Percentiles rank a stretch among this genome's conserved stretches.
phyloP scores from a whole-genome alignment of 1,140 invertebrate species.

The Branchinecta lynchi region DNA sequence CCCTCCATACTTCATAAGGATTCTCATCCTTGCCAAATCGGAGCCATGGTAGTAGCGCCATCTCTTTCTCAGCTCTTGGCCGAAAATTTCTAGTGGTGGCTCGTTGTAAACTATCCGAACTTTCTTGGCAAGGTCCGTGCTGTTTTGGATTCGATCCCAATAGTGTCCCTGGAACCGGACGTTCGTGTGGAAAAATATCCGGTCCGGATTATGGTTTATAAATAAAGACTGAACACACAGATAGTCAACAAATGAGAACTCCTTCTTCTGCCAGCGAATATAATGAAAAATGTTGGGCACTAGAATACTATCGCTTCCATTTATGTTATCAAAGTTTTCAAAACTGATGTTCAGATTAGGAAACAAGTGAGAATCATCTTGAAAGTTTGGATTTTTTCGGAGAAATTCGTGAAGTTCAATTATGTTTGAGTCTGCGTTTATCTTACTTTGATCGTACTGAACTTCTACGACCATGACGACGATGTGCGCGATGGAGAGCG shows the following conservation, averaged over 20 bases:
- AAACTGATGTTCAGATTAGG: not conserved
- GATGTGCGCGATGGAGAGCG: too few relatives aligned
- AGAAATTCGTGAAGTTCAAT: too few relatives aligned
- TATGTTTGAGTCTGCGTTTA: too few relatives aligned
- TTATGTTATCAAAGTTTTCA: not conserved
- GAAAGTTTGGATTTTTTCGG: too few relatives aligned
- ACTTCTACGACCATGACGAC: too few relatives aligned
- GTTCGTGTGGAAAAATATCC: constrained; percentile 20
- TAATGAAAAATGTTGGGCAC: constrained; percentile 21
- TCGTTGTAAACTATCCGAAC: constrained; percentile 12
- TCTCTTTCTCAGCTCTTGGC: constrained; percentile 15
- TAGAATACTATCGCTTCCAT: constrained; percentile 10
- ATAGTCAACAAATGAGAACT: constrained; percentile 18
- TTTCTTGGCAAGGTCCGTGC: not conserved
- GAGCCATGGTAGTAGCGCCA: constrained; percentile 26
- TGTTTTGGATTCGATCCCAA: constrained; percentile 16
- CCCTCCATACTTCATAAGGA: constrained; percentile 28
- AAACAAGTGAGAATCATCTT: too few relatives aligned
- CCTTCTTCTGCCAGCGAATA: constrained; percentile 16
- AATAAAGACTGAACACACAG: constrained; percentile 16
- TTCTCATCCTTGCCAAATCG: constrained; percentile 26
- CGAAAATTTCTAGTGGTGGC: constrained; percentile 19
- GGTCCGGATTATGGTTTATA: constrained; percentile 17
- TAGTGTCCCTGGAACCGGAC: constrained; percentile 14
- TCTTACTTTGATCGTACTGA: too few relatives aligned